phyloP scores from a whole-genome alignment of 2,888 invertebrate genomes.

The Epistrophe grossulariae region DNA sequence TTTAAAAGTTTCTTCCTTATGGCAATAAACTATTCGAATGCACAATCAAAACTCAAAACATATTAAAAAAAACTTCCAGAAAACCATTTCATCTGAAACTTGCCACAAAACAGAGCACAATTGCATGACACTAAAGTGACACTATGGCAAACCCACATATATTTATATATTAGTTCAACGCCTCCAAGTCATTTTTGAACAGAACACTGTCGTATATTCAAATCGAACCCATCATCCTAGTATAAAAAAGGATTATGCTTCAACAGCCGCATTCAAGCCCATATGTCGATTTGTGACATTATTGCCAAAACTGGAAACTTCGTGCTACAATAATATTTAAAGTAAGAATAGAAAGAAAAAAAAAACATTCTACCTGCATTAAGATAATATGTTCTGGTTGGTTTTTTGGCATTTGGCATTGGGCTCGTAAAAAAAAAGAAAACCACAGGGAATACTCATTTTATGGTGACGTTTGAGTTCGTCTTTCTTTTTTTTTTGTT shows the following conservation, averaged over 20 bases:
- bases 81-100: neutral
- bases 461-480: constrained; percentile 61
- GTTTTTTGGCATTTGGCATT: constrained; percentile 62
- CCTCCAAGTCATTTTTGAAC: constrained; percentile 36
- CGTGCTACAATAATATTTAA: constrained; percentile 20
- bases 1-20: neutral
- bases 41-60: constrained; percentile 16
- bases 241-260: constrained; percentile 22
- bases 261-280: constrained; percentile 40
- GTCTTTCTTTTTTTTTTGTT: constrained; percentile 10
- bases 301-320: constrained; percentile 53
- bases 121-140: constrained; percentile 32
- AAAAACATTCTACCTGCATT: constrained; percentile 64
- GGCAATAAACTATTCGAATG: constrained; percentile 4
- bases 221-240: constrained; percentile 30
- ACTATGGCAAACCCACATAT: constrained; percentile 8
- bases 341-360: constrained; percentile 1
- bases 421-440: constrained; percentile 52
- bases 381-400: constrained; percentile 48
- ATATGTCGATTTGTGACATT: constrained; percentile 63
- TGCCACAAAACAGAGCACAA: neutral
- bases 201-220: constrained; percentile 47
- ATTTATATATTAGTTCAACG: constrained; percentile 15
- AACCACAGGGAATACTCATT: constrained; percentile 57
- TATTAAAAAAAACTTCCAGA: neutral